Percentiles rank a stretch among this genome's conserved stretches.
Conservation (phyloP, 1,140 invertebrate species). For the Chelonus insularis region DNA sequence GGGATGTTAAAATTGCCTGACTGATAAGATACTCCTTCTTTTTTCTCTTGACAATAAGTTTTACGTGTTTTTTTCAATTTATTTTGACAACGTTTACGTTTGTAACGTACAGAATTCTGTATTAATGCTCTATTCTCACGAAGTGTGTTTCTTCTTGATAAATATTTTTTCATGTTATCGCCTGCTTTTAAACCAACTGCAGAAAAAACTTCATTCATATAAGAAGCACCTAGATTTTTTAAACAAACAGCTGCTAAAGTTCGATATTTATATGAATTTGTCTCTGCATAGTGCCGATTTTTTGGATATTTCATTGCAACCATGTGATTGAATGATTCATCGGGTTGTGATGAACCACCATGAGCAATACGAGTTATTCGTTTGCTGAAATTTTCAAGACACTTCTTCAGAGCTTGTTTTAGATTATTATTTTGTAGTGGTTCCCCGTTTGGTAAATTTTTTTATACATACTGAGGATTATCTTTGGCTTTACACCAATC, state of each 20-base stretch:
- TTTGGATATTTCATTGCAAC: slow-evolving; percentile 15
- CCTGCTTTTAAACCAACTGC: neutral
- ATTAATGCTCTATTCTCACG: neutral
- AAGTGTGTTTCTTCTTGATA: neutral
- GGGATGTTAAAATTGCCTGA: slow-evolving; percentile 14
- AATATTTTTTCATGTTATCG: neutral
- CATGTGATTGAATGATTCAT: slow-evolving; percentile 24
- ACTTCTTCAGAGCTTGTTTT: neutral
- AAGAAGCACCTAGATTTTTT: slow-evolving; percentile 10
- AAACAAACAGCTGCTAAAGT: slow-evolving; percentile 3
- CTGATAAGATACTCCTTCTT: slow-evolving; percentile 23
- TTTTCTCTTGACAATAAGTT: slow-evolving; percentile 10
- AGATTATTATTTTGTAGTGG: slow-evolving; percentile 7
- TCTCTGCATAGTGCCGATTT: slow-evolving; percentile 12
- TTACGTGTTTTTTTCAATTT: slow-evolving; percentile 22
- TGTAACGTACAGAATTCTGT: neutral
- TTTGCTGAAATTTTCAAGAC: neutral
- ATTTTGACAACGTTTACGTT: slow-evolving; percentile 16
- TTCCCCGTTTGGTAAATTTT: slow-evolving; percentile 18
- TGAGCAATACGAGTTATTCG: slow-evolving; percentile 10
- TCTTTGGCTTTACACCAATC: slow-evolving; percentile 21
- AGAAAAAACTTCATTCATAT: slow-evolving; percentile 4
- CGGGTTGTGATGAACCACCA: slow-evolving; percentile 17
- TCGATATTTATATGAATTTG: slow-evolving; percentile 3
- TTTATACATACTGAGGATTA: slow-evolving; percentile 13